Evolutionary conservation across 2,113 vertebrate species (phyloP), one percentile per base, ranked within the genome.

Genomic region (Tetrax tetrax): DNA sequence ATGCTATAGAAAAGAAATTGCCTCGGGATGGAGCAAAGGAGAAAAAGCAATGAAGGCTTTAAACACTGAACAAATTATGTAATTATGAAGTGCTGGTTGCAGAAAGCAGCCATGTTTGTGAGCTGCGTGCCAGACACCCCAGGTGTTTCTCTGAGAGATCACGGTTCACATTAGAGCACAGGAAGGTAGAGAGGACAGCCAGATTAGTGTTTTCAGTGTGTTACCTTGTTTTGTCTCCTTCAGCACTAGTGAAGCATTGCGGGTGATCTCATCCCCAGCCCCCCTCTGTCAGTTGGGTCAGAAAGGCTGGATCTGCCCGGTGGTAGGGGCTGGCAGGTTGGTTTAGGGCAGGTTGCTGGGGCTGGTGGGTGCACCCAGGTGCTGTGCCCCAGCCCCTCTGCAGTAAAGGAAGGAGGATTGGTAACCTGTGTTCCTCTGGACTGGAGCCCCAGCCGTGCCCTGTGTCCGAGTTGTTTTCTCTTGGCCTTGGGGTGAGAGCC

Each of bases 31-130:
- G 66, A 92, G 81, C 24, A 35, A 72, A 82, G 57, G 64, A 82
- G 70, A 45, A 35, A 31, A 22, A 85, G 60, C 18, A 45, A 35
- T 0, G 50, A 75, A 14, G n/a, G 28, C 51, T 92, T 82, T n/a
- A 31, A 63, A 5, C 21, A 14, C 6, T 0, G 37, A 61, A 4
- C n/a, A 16, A 2, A 71, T 33, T 47, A 29, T 31, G 70, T 82
- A 35, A 41, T 24, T 38, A 14, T 0, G 0, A 81, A 7, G 21
- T 1, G 7, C 0, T 77, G 7, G 57, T 4, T 45, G 48, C 48
- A 5, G 10, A 18, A 29, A 61, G 27, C n/a, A 50, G 66, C 0
- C 0, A 0, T 45, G 57, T 18, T 57, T 24, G 69, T 56, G 72
- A 53, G 38, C 77, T 89, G 88, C 74, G 29, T 65, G 51, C 45